Evolutionary conservation across 2,113 vertebrate species (phyloP), one percentile per base, ranked within the genome.

Genomic region (Phasianus colchicus): DNA sequence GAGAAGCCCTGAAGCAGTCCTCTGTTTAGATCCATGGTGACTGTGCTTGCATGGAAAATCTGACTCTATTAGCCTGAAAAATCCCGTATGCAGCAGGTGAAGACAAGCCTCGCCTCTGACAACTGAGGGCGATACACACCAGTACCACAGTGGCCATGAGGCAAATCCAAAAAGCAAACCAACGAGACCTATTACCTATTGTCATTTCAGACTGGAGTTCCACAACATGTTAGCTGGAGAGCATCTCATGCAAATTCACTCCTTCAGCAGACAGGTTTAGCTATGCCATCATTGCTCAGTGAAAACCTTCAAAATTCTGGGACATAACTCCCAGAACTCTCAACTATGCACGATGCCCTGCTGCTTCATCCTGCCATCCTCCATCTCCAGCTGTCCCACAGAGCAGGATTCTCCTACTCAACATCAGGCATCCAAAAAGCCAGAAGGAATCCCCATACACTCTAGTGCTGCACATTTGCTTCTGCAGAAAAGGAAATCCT

Each of bases 71-170:
- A 3, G 1, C 22, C 7, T 8, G 30, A 60, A 42, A 73, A 85
- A 38, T 16, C 43, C 24, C 22, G 3, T 3, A 5, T 2, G 18
- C 2, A 1, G 27, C 63, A 71, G 36, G 5, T 16, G 17, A 29
- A 29, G 47, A 29, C 19, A 27, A 3, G 5, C 54, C 36, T 13
- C 47, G 64, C 19, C 54, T 78, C 43, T 48, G 61, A 52, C 61
- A 73, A 72, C 66, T 66, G 25, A 58, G 7, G 0, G 11, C 4
- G 25, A 48, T 11, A 34, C 9, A 30, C n/a, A 32, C 43, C 61
- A 64, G 42, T 6, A 22, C n/a, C 61, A 58, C 0, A 0, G 38
- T 2, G 66, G 89, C 2, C 0, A 45, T 5, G 24, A 29, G 43
- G 4, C 65, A 67, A 52, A 36, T 13, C 42, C 42, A 0, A 0